Evolutionary conservation across 2,797 vertebrate species (phyloP).

Genomic region (Melopsittacus undulatus): DNA sequence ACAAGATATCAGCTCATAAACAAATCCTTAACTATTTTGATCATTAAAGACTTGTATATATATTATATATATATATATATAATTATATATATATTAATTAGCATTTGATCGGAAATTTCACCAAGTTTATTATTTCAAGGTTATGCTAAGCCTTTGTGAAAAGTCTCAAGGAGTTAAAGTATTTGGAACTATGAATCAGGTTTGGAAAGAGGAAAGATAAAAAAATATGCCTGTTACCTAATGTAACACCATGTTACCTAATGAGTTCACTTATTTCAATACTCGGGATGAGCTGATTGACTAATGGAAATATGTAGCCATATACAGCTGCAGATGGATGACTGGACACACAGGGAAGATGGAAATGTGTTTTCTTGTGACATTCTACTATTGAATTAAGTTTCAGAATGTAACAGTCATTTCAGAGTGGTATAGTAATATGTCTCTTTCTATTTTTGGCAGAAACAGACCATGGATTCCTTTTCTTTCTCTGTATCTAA

Average conservation of each 20-base stretch:
- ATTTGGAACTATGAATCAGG: neutral
- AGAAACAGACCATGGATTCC: neutral
- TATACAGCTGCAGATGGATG: neutral
- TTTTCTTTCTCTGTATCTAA: neutral
- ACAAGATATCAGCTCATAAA: neutral
- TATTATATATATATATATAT: neutral
- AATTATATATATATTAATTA: neutral
- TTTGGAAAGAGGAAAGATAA: neutral
- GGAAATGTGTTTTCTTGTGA: neutral
- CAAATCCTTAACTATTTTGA: neutral
- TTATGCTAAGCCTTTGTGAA: neutral
- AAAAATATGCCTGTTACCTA: neutral
- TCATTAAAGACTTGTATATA: neutral
- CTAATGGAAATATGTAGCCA: neutral
- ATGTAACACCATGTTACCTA: neutral
- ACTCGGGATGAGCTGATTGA: neutral
- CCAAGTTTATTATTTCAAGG: neutral
- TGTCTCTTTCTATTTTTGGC: neutral
- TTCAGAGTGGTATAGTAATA: neutral
- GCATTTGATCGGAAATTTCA: neutral
- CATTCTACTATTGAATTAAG: neutral
- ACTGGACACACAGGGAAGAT: neutral
- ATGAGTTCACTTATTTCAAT: neutral
- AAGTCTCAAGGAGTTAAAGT: neutral
- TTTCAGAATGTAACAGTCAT: neutral